Evolutionary conservation across 2,888 invertebrate species (phyloP), one percentile per base, ranked within the genome.

Genomic region (Monoplex corrugatus): DNA sequence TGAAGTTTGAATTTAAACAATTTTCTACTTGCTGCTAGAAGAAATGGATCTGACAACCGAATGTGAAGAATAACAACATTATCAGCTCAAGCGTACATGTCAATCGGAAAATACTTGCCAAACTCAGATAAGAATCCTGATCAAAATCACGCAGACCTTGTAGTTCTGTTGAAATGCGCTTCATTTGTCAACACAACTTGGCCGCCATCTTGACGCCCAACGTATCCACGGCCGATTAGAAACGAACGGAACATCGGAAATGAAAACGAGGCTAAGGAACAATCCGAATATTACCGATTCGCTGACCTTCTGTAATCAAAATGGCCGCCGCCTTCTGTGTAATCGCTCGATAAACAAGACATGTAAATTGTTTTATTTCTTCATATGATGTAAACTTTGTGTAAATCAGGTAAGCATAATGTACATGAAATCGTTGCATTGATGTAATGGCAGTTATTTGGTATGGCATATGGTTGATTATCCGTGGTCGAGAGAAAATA

Each of bases 171-270:
- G n/a, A n/a, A n/a, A n/a, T n/a, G n/a, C n/a, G n/a, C 40, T 43
- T 72, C 35, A 23, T 80, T 8, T 32, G 72, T 32, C 5, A 43
- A 23, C 78, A 80, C 40, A 80, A 19, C 75, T 43, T 43, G 87
- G 90, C 92, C 92, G 91, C 94, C 94, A 94, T 94, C 91, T 94
- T 94, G 94, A 94, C 93, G 94, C 94, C 92, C 91, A 86, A 86
- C 89, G 94, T 94, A 92, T 93, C 94, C 91, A 94, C 90, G 94
- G 92, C 91, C 68, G 63, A 86, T 45, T 23, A 23, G 75, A 78
- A 75, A 50, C n/a, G 40, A 80, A 63, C 13, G 44, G 23, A 23
- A 84, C 23, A 80, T 86, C 86, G 92, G 93, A 89, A 91, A 90
- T 72, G 86, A 75, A 83, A 75, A 83, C 92, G 93, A 89, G 89